phyloP scores from a whole-genome alignment of 2,888 invertebrate genomes.

The Tachystola acroxantha region DNA sequence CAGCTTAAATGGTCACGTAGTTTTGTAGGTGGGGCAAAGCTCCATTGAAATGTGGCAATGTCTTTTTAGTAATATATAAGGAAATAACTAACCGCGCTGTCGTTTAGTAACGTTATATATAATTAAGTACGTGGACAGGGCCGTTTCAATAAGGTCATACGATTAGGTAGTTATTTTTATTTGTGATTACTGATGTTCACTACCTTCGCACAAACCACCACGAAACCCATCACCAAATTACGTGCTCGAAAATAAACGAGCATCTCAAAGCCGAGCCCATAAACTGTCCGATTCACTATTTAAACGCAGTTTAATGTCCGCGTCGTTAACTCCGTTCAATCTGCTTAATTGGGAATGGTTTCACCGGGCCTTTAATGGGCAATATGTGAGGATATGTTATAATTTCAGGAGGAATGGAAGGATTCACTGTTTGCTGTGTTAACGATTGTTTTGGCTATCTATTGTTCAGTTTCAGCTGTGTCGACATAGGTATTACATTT shows the following conservation, averaged over 20 bases:
- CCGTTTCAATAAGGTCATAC: too few species aligned
- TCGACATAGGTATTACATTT: too few species aligned
- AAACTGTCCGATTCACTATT: constrained; percentile 69
- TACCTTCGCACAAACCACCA: constrained; percentile 4
- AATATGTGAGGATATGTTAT: constrained; percentile 31
- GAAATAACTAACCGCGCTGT: too few species aligned
- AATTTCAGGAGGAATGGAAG: constrained; percentile 12
- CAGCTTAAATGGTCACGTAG: too few species aligned
- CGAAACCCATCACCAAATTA: constrained; percentile 8
- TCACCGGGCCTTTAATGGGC: constrained; percentile 48
- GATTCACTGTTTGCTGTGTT: constrained; percentile 13
- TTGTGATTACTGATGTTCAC: too few species aligned
- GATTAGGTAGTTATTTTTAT: too few species aligned
- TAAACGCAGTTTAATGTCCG: constrained; percentile 59
- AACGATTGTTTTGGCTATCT: constrained; percentile 11
- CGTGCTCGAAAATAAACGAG: constrained; percentile 31
- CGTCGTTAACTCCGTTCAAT: constrained; percentile 65
- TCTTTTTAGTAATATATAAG: too few species aligned
- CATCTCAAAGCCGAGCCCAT: constrained; percentile 49
- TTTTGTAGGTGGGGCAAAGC: too few species aligned
- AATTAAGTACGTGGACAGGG: too few species aligned
- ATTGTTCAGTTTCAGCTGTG: not conserved
- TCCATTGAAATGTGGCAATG: too few species aligned
- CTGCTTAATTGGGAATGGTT: constrained; percentile 72
- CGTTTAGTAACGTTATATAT: too few species aligned